A percentile compares a stretch with the other conserved stretches of the same genome.
Evolutionary conservation across 2,888 invertebrate species (phyloP).

Genomic region (Pardosa pseudoannulata): DNA sequence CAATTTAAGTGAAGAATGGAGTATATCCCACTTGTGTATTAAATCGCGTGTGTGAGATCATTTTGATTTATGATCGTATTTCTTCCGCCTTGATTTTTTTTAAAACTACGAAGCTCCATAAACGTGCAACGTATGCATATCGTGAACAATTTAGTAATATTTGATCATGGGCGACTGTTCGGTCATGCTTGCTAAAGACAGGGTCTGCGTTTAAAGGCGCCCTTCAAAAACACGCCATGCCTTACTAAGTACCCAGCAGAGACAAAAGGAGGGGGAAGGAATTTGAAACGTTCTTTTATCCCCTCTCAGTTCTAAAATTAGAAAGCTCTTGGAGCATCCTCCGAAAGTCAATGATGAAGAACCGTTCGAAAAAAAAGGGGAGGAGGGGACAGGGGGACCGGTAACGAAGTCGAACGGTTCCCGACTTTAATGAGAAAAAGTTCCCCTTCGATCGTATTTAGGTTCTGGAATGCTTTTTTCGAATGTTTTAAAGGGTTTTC

Average conservation of each 20-base stretch:
- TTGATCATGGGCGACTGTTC: background rate
- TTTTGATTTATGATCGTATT: too few species aligned
- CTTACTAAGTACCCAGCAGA: conserved; percentile 1
- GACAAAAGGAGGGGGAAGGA: background rate
- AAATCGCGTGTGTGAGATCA: too few species aligned
- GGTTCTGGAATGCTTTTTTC: conserved; percentile 6
- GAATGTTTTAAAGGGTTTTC: conserved; percentile 12
- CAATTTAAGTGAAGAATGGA: too few species aligned
- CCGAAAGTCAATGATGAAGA: conserved; percentile 46
- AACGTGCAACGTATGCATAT: too few species aligned
- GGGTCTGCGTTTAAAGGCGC: background rate
- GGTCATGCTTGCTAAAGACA: conserved; percentile 1
- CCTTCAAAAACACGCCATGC: background rate
- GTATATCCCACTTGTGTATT: too few species aligned
- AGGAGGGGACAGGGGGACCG: background rate
- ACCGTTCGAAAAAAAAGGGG: background rate
- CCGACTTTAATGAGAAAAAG: conserved; percentile 10
- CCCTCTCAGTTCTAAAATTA: conserved; percentile 37
- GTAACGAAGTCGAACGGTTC: conserved; percentile 12
- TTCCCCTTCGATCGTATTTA: background rate
- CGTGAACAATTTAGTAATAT: background rate
- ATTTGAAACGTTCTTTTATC: background rate
- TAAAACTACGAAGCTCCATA: too few species aligned
- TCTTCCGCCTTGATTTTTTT: too few species aligned
- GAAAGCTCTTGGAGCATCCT: conserved; percentile 34